Evolutionary conservation across 2,797 vertebrate genomes (phyloP).

Genomic region (Hoplostethus atlanticus): DNA sequence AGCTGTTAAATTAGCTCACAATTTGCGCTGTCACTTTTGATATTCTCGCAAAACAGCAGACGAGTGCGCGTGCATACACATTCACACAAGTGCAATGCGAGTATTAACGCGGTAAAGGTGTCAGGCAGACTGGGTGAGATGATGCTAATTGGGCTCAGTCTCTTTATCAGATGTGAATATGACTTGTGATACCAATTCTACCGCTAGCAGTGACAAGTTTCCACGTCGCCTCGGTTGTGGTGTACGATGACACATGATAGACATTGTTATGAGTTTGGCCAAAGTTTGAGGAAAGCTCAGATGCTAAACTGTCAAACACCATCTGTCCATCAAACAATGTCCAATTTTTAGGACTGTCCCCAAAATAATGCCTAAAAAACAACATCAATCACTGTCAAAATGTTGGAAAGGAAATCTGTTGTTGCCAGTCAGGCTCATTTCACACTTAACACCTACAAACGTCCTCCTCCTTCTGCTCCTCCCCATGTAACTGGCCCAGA

Average conservation of each 20-base stretch:
- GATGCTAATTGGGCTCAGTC: conserved; percentile 37
- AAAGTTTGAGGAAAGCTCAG: neutral
- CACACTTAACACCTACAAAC: neutral
- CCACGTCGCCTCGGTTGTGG: neutral
- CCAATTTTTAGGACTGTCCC: neutral
- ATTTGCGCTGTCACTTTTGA: conserved; percentile 51
- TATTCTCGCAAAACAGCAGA: conserved; percentile 19
- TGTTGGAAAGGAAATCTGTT: neutral
- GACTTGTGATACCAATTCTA: neutral
- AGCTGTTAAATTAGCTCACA: conserved; percentile 56
- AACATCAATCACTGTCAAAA: neutral
- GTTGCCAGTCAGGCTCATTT: neutral
- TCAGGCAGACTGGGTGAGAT: neutral
- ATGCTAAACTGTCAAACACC: neutral
- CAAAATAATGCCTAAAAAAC: neutral
- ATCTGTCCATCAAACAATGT: neutral
- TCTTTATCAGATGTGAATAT: conserved; percentile 3
- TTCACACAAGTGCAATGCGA: neutral
- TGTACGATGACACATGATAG: neutral
- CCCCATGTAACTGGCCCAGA: neutral
- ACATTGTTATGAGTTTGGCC: neutral
- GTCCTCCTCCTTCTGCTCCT: conserved; percentile 2
- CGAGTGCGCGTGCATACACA: neutral
- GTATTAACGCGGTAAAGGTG: neutral
- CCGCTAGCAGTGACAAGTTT: neutral